These are phyloP conservation scores for Alosa alosa DNA, from an alignment of 2,113 vertebrate genomes.

Conservation along the genomic window DNA sequence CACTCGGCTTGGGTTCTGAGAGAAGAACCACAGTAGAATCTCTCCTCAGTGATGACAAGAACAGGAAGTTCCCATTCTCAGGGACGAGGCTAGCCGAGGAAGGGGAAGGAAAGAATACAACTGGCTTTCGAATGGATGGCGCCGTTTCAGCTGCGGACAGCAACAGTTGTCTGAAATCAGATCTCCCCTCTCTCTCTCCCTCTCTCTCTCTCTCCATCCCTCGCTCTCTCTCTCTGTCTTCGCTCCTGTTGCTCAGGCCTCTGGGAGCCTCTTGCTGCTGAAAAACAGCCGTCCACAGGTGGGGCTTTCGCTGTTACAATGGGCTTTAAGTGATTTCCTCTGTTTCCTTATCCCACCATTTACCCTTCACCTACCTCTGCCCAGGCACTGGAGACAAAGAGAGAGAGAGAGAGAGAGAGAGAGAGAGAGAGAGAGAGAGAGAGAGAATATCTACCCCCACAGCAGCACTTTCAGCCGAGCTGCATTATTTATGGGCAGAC, in stretches of 20 bases:
- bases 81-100: too few species aligned
- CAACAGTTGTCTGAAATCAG: neutral
- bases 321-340: conserved; percentile 50
- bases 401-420: conserved; percentile 34
- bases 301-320: conserved; percentile 36
- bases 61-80: too few species aligned
- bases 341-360: conserved; percentile 38
- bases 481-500: conserved; percentile 87
- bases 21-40: too few species aligned
- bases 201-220: neutral
- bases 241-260: conserved; percentile 24
- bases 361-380: conserved; percentile 35
- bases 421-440: conserved; percentile 41
- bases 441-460: conserved; percentile 72
- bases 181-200: conserved; percentile 9
- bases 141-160: neutral
- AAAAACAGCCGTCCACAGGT: conserved; percentile 42
- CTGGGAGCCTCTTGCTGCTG: neutral
- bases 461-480: conserved; percentile 80
- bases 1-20: too few species aligned
- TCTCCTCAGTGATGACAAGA: too few species aligned
- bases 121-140: neutral
- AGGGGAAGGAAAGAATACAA: neutral
- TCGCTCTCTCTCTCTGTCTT: neutral
- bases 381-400: conserved; percentile 36